Conservation (phyloP, 2,888 invertebrate species). For the Noctua comes region DNA sequence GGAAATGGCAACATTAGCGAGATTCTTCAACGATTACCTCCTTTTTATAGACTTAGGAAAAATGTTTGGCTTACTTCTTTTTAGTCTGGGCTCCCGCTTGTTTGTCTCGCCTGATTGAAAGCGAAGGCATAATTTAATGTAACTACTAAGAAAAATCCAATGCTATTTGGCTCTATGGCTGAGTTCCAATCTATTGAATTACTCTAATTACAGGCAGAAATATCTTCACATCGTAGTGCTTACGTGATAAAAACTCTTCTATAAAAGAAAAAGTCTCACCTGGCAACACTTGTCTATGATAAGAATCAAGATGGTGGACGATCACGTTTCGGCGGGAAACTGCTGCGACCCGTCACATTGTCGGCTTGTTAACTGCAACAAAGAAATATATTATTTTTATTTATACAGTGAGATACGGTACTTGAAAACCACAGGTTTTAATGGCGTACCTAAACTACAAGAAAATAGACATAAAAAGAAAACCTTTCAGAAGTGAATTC, state of each 20-base stretch:
- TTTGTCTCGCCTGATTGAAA: conserved; percentile 30
- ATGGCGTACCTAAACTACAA: background rate
- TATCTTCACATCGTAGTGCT: background rate
- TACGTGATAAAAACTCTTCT: background rate
- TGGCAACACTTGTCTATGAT: conserved; percentile 72
- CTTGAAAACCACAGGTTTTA: background rate
- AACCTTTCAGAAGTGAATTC: background rate
- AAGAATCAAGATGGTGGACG: conserved; percentile 79
- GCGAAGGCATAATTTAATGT: conserved; percentile 12
- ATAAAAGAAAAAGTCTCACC: conserved; percentile 60
- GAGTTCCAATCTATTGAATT: background rate
- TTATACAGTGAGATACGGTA: background rate
- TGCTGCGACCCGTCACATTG: conserved; percentile 81
- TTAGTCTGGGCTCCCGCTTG: background rate
- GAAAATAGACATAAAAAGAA: background rate
- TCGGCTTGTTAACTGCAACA: conserved; percentile 85
- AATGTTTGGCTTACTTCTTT: conserved; percentile 22
- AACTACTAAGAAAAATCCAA: background rate
- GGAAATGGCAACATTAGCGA: conserved; percentile 53
- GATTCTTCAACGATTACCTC: conserved; percentile 50
- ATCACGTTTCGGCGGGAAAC: conserved; percentile 70
- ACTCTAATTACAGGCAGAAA: background rate
- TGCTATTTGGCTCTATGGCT: background rate
- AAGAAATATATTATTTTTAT: conserved; percentile 60
- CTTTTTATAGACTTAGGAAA: conserved; percentile 41